Percentiles rank a stretch among this genome's conserved stretches.
phyloP scores from a whole-genome alignment of 2,113 vertebrate genomes.

The Neogale vison region DNA sequence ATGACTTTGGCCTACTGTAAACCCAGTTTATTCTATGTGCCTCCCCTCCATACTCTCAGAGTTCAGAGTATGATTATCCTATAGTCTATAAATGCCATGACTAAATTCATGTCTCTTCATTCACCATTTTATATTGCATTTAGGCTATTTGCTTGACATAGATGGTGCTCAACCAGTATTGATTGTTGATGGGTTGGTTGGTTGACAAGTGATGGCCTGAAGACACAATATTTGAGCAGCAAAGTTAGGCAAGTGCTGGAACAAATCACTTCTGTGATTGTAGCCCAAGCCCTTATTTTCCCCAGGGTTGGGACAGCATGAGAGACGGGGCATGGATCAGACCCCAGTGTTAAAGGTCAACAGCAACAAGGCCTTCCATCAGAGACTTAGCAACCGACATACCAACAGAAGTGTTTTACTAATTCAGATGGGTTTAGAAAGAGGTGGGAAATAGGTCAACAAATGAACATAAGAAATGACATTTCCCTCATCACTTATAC shows the following conservation, averaged over 20 bases:
- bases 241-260: background rate
- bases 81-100: background rate
- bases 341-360: background rate
- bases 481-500: background rate
- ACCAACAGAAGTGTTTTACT: background rate
- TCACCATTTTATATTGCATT: background rate
- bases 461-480: background rate
- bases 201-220: background rate
- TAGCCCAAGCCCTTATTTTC: background rate
- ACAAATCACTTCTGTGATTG: background rate
- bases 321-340: background rate
- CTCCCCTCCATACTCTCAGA: background rate
- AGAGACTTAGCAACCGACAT: background rate
- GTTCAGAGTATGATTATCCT: background rate
- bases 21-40: background rate
- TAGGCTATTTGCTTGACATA: background rate
- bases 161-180: background rate
- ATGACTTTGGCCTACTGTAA: background rate
- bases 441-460: background rate
- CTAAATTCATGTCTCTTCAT: background rate
- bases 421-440: background rate
- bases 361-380: background rate
- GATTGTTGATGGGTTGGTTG: background rate
- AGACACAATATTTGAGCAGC: background rate
- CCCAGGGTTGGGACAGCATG: background rate